Evolutionary conservation across 2,888 invertebrate species (phyloP).

Genomic region (Platerodrilus igneus): DNA sequence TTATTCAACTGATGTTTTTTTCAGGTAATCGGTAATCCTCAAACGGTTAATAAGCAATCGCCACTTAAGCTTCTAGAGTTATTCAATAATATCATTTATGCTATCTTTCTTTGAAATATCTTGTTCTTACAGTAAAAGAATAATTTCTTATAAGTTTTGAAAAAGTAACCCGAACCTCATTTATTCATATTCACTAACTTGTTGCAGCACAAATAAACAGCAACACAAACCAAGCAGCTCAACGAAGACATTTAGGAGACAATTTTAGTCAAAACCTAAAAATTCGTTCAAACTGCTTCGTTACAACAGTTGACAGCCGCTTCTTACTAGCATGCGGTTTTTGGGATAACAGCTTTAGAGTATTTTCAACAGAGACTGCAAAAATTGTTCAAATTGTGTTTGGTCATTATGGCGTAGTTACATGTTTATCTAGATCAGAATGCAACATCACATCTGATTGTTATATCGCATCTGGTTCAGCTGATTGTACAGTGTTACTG

Average conservation of each 20-base stretch:
- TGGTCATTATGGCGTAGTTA: conserved; percentile 98
- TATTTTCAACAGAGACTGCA: conserved; percentile 94
- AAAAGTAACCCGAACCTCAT: too few relatives aligned
- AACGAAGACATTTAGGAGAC: conserved; percentile 89
- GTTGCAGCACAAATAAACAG: conserved; percentile 66
- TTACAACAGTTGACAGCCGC: conserved; percentile 95
- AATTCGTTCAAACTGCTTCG: conserved; percentile 92
- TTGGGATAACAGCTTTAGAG: conserved; percentile 99
- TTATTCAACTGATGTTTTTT: too few relatives aligned
- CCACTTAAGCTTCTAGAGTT: too few relatives aligned
- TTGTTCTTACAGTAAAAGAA: too few relatives aligned
- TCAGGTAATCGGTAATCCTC: too few relatives aligned
- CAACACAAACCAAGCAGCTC: conserved; percentile 68
- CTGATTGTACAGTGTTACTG: conserved; percentile 94
- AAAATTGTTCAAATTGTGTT: conserved; percentile 98
- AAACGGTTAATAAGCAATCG: too few relatives aligned
- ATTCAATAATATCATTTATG: too few relatives aligned
- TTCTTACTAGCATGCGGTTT: conserved; percentile 98
- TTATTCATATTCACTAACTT: conserved; percentile 7
- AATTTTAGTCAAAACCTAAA: conserved; percentile 96
- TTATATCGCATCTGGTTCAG: conserved; percentile 96
- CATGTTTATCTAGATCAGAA: conserved; percentile 94
- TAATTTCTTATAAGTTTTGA: too few relatives aligned
- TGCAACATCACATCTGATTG: conserved; percentile 99
- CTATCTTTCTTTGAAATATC: too few relatives aligned